Evolutionary conservation across 1,140 invertebrate species (phyloP), one percentile per base, ranked within the genome.

Genomic region (Drosophila kikkawai): DNA sequence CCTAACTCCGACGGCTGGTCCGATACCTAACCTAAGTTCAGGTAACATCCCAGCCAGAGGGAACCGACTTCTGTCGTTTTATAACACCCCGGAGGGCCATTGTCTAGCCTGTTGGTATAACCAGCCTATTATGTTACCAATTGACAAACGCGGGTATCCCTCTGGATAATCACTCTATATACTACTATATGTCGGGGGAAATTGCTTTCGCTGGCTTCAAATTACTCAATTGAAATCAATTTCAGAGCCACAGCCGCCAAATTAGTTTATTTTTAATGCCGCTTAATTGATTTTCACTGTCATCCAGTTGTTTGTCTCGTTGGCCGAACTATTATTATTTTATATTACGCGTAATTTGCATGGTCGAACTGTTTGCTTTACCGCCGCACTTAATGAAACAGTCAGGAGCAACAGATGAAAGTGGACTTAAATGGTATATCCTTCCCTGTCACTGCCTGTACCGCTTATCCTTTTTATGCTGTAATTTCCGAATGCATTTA

Each of bases 191-290:
- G 65, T 86, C 22, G 65, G 47, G 47, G 53, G 36, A 60, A 81
- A 84, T 69, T 65, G 80, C 59, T 67, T 77, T 69, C 64, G 50
- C 60, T 26, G n/a, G 45, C 32, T 55, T 56, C 29, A 50, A 86
- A 87, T 86, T 68, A 66, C 80, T 87, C 63, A 67, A 86, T 87
- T 82, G 37, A 66, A 87, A 65, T 82, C 64, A 66, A 85, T 85
- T 82, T 67, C 12, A 15, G 3, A 11, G 61, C 37, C 57, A 64
- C 45, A 45, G 39, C 37, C 22, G 42, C 12, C 34, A 19, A 26
- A 64, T 66, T 67, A 64, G 42, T 75, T 82, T 56, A 59, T 26
- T 64, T 53, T 58, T 55, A 79, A 82, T 57, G 48, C 41, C 48
- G 17, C 19, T 32, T 78, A 87, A 87, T 87, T 83, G 71, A 84